Conservation (phyloP, 2,888 invertebrate genomes). For the Tenthredo scrophulariae region DNA sequence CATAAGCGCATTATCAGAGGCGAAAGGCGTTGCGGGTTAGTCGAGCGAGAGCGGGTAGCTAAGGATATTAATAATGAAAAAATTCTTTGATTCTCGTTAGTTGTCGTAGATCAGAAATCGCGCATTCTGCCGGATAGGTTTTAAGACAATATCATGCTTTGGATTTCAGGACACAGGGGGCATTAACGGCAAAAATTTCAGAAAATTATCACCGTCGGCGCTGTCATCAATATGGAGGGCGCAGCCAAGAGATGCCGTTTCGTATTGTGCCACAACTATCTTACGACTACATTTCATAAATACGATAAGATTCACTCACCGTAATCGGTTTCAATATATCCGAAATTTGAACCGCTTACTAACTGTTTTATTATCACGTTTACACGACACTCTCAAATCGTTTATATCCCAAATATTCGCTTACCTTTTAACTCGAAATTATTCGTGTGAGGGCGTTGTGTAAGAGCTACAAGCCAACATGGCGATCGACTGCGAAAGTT, state of each 20-base stretch:
- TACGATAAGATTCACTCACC: slow-evolving; percentile 53
- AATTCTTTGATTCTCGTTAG: slow-evolving; percentile 40
- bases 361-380: slow-evolving; percentile 54
- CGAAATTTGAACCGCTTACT: slow-evolving; percentile 6
- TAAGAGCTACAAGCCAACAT: slow-evolving; percentile 78
- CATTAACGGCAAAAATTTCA: slow-evolving; percentile 84
- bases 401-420: slow-evolving; percentile 64
- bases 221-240: slow-evolving; percentile 83
- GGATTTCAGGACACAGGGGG: slow-evolving; percentile 82
- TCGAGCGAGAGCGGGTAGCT: not conserved
- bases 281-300: not conserved
- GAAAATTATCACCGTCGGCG: slow-evolving; percentile 85
- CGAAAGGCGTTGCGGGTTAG: not conserved
- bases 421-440: slow-evolving; percentile 79
- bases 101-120: slow-evolving; percentile 65
- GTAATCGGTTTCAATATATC: slow-evolving; percentile 40
- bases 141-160: slow-evolving; percentile 75
- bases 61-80: slow-evolving; percentile 35
- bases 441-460: slow-evolving; percentile 83
- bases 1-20: slow-evolving; percentile 41
- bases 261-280: slow-evolving; percentile 59
- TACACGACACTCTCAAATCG: slow-evolving; percentile 29
- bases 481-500: slow-evolving; percentile 72
- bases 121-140: slow-evolving; percentile 76
- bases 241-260: slow-evolving; percentile 48